Evolutionary conservation across 2,888 invertebrate genomes (phyloP).

Genomic region (Nycteola revayana): DNA sequence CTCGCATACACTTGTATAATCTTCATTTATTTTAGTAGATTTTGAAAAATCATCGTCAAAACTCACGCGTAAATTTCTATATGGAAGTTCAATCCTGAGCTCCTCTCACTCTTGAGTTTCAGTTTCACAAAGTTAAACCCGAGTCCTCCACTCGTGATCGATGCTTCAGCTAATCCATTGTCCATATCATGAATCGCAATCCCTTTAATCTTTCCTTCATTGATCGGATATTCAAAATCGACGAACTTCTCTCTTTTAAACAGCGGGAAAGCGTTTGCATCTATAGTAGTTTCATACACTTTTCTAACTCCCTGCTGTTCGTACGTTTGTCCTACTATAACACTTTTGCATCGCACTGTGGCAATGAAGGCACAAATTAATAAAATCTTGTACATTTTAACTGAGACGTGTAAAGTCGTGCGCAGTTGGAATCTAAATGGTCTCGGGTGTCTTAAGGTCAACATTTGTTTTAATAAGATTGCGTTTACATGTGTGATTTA

Average conservation of each 20-base stretch:
- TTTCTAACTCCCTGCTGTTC: conserved; percentile 48
- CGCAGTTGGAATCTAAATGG: conserved; percentile 9
- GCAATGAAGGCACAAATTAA: conserved; percentile 35
- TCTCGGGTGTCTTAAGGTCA: conserved; percentile 21
- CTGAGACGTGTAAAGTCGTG: not conserved
- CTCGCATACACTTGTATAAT: too few species aligned
- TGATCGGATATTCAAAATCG: conserved; percentile 49
- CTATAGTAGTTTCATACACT: conserved; percentile 49
- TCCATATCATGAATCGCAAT: conserved; percentile 69
- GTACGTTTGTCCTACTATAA: conserved; percentile 58
- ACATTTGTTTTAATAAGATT: conserved; percentile 10
- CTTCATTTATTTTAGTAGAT: too few species aligned
- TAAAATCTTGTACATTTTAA: conserved; percentile 17
- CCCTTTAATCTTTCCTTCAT: conserved; percentile 62
- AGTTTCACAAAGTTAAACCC: conserved; percentile 63
- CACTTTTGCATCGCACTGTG: conserved; percentile 43
- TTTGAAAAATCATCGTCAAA: too few species aligned
- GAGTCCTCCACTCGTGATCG: conserved; percentile 65
- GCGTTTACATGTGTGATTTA: conserved; percentile 18
- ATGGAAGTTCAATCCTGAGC: conserved; percentile 57
- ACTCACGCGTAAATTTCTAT: conserved; percentile 69
- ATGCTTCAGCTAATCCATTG: conserved; percentile 57
- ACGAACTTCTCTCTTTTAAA: conserved; percentile 57
- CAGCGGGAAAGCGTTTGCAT: conserved; percentile 44
- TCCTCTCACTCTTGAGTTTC: conserved; percentile 68